phyloP scores from a whole-genome alignment of 2,113 vertebrate species.

The Probosciger aterrimus region DNA sequence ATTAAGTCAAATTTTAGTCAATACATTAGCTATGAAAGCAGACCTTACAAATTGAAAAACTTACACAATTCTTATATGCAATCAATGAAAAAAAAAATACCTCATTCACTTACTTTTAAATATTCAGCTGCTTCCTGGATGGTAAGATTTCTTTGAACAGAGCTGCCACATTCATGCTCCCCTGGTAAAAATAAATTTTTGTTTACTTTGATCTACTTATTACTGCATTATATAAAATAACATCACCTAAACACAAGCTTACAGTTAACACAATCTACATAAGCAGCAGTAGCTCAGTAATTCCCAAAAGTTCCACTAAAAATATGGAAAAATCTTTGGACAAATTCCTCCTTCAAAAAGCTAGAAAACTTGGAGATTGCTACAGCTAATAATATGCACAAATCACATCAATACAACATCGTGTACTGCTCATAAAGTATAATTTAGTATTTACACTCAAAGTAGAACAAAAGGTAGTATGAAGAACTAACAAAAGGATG shows the following conservation, averaged over 20 bases:
- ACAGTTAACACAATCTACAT: not conserved
- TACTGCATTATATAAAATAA: not conserved
- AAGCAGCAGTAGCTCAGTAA: not conserved
- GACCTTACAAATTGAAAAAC: not conserved
- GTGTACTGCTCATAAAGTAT: not conserved
- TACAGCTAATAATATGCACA: not conserved
- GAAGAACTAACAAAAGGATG: not conserved
- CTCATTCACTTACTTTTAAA: constrained; percentile 81
- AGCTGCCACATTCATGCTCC: constrained; percentile 91
- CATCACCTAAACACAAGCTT: not conserved
- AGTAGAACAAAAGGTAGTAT: not conserved
- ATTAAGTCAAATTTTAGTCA: not conserved
- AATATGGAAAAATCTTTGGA: not conserved
- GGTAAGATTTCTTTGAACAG: constrained; percentile 84
- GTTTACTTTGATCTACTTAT: not conserved
- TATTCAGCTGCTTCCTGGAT: constrained; percentile 83
- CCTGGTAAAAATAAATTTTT: constrained; percentile 75
- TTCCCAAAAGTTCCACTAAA: not conserved
- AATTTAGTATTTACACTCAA: not conserved
- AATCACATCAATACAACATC: not conserved
- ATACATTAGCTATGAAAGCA: not conserved
- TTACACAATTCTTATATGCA: not conserved
- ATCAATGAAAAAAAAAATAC: not conserved
- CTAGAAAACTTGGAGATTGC: fast-evolving
- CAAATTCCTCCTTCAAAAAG: not conserved